Evolutionary conservation across 2,113 vertebrate genomes (phyloP).

Genomic region (Hiodon tergisus): DNA sequence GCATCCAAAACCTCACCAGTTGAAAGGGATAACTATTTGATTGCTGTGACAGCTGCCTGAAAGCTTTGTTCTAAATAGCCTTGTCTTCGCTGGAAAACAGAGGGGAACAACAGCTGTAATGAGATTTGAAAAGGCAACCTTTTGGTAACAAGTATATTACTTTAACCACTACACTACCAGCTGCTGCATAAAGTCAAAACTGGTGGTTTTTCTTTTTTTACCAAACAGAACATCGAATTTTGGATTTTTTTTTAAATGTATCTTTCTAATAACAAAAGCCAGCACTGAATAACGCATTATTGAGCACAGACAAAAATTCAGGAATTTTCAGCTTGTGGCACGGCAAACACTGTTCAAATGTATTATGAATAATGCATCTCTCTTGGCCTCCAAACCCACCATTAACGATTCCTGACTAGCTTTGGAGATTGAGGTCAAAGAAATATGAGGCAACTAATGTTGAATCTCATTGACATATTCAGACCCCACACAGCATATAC

Average conservation of each 20-base stretch:
- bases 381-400: too few relatives aligned
- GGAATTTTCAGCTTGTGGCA: not conserved
- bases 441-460: not conserved
- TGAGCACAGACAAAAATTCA: not conserved
- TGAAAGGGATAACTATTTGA: constrained; percentile 10
- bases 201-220: too few relatives aligned
- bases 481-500: not conserved
- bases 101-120: too few relatives aligned
- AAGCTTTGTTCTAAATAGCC: not conserved
- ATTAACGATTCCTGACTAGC: not conserved
- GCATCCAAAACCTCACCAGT: not conserved
- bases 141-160: too few relatives aligned
- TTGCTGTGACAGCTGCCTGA: not conserved
- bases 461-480: constrained; percentile 15
- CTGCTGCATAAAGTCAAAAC: too few relatives aligned
- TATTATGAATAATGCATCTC: too few relatives aligned
- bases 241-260: too few relatives aligned
- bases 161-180: too few relatives aligned
- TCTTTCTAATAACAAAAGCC: too few relatives aligned
- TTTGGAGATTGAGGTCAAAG: not conserved
- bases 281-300: not conserved
- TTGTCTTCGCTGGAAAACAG: too few relatives aligned
- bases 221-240: too few relatives aligned
- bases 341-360: not conserved
- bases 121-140: too few relatives aligned